Conservation (phyloP, 2,888 invertebrate genomes). For the Drosophila pullipes region DNA sequence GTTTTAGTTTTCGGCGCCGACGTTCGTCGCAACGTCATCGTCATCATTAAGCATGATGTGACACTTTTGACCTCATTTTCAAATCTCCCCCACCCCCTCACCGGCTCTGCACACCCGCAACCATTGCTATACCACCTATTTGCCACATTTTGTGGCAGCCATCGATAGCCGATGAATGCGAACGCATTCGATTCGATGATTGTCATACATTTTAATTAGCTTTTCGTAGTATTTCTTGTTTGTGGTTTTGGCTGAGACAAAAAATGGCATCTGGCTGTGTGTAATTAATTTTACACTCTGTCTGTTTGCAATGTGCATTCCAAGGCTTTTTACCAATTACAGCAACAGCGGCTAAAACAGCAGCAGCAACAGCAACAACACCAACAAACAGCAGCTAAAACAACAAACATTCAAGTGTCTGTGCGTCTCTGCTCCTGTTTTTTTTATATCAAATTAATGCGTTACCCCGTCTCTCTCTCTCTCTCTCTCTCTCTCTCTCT, state of each 20-base stretch:
- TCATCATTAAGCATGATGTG: constrained; percentile 84
- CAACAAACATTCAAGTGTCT: constrained; percentile 45
- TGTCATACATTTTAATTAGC: constrained; percentile 55
- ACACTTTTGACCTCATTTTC: constrained; percentile 81
- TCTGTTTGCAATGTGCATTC: constrained; percentile 22
- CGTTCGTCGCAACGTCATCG: constrained; percentile 54
- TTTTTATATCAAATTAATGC: constrained; percentile 78
- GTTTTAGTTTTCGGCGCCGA: constrained; percentile 54
- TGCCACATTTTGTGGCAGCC: constrained; percentile 18
- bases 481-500: not conserved
- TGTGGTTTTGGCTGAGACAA: not conserved
- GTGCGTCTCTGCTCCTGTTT: constrained; percentile 32
- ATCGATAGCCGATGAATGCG: constrained; percentile 60
- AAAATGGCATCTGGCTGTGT: constrained; percentile 33
- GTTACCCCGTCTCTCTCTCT: not conserved
- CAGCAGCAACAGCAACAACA: not conserved
- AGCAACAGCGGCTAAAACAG: constrained; percentile 10
- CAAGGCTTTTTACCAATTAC: constrained; percentile 20
- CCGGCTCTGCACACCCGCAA: not conserved
- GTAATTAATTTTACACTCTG: constrained; percentile 25
- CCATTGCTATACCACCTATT: not conserved
- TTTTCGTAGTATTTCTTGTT: constrained; percentile 7
- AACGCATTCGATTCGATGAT: constrained; percentile 15
- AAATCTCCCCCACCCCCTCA: not conserved
- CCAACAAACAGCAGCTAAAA: constrained; percentile 44